phyloP scores from a whole-genome alignment of 2,113 vertebrate genomes.

The Rallus limicola region DNA sequence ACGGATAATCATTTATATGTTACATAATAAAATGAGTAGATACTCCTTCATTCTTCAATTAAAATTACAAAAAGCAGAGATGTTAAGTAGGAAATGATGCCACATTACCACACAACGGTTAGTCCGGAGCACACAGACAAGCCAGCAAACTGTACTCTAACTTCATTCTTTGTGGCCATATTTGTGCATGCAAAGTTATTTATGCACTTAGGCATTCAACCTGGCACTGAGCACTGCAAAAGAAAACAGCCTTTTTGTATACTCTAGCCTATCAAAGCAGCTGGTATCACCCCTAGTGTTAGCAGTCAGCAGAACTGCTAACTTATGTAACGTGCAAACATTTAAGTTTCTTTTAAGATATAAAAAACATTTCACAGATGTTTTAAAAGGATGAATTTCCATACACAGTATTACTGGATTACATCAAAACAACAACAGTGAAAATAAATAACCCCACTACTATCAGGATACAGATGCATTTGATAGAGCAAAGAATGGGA shows the following conservation, averaged over 20 bases:
- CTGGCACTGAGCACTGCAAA: not conserved
- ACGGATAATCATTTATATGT: slow-evolving; percentile 7
- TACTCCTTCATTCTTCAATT: not conserved
- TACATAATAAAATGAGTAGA: not conserved
- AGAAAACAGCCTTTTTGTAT: not conserved
- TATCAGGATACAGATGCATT: not conserved
- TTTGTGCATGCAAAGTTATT: not conserved
- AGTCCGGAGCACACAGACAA: not conserved
- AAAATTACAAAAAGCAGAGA: not conserved
- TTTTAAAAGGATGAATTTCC: not conserved
- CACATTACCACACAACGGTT: not conserved
- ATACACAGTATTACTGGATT: not conserved
- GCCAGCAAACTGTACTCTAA: not conserved
- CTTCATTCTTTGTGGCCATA: not conserved
- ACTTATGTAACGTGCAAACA: not conserved
- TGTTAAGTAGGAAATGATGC: not conserved
- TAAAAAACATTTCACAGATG: not conserved
- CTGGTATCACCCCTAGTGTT: not conserved
- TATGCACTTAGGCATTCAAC: not conserved
- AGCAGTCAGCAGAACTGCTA: not conserved
- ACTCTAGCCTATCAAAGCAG: not conserved
- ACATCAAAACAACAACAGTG: not conserved
- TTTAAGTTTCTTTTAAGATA: not conserved
- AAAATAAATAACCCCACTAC: not conserved
- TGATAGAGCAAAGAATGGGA: not conserved